Percentiles rank a stretch among this genome's conserved stretches.
Evolutionary conservation across 2,797 vertebrate species (phyloP).

Genomic region (Chelon auratus): DNA sequence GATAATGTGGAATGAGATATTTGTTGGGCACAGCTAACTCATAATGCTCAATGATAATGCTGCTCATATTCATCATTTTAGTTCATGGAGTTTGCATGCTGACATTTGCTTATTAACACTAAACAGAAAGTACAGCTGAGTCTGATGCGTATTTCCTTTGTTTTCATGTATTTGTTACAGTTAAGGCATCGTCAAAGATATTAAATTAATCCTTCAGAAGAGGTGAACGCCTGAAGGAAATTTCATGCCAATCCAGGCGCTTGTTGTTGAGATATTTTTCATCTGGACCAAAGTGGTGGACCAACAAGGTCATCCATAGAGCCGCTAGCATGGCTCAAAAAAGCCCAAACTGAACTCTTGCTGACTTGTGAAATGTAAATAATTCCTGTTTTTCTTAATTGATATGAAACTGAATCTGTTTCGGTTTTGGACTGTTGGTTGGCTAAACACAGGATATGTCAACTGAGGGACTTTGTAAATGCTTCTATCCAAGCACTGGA

Average conservation of each 20-base stretch:
- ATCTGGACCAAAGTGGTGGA: slow-evolving; percentile 1
- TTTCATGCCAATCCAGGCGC: not conserved
- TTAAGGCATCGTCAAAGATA: too few relatives aligned
- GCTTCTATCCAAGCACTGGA: slow-evolving; percentile 76
- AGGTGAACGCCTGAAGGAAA: not conserved
- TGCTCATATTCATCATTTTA: too few relatives aligned
- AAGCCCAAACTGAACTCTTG: not conserved
- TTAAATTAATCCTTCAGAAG: not conserved
- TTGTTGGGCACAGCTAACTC: too few relatives aligned
- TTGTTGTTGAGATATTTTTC: slow-evolving; percentile 7
- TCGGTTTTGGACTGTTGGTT: not conserved
- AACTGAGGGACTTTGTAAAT: not conserved
- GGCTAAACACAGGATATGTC: slow-evolving; percentile 4
- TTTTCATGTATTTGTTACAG: not conserved
- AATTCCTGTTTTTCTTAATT: slow-evolving; percentile 14
- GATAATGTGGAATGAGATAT: slow-evolving; percentile 61
- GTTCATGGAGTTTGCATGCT: not conserved
- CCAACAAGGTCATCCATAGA: not conserved
- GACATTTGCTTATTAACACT: too few relatives aligned
- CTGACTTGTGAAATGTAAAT: not conserved
- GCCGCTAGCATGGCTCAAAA: not conserved
- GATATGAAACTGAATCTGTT: slow-evolving; percentile 21
- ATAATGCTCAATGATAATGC: too few relatives aligned
- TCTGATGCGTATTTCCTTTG: not conserved
- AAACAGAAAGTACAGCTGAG: not conserved